These are phyloP conservation scores for Archaeoteleia sp. DNA, from an alignment of 2,888 invertebrate species.

Conservation along the genomic window DNA sequence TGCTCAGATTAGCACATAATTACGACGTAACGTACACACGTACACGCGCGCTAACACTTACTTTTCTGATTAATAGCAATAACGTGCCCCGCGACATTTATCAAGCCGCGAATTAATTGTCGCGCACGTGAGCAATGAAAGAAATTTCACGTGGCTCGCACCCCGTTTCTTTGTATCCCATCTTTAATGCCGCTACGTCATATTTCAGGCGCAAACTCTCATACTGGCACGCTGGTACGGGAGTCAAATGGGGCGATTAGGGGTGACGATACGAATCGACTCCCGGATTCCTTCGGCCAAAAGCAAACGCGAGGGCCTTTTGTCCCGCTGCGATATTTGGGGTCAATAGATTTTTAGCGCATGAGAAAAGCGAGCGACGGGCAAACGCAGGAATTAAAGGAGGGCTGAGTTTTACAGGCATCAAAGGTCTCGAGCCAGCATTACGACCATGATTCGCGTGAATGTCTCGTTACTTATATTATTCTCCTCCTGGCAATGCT, in stretches of 20 bases:
- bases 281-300: constrained; percentile 15
- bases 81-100: constrained; percentile 48
- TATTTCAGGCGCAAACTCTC: constrained; percentile 54
- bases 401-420: constrained; percentile 2
- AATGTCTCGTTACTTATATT: constrained; percentile 43
- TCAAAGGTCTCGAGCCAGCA: neutral
- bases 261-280: constrained; percentile 48
- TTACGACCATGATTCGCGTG: constrained; percentile 36
- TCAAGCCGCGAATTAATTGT: constrained; percentile 50
- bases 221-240: constrained; percentile 53
- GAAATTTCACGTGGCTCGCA: constrained; percentile 43
- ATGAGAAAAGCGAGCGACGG: constrained; percentile 35
- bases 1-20: constrained; percentile 46
- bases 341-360: constrained; percentile 33
- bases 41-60: constrained; percentile 13
- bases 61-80: constrained; percentile 39
- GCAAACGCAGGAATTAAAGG: constrained; percentile 11
- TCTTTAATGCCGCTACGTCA: constrained; percentile 39
- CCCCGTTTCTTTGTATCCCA: constrained; percentile 19
- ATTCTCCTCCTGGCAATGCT: constrained; percentile 16
- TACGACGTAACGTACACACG: constrained; percentile 38
- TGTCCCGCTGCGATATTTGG: constrained; percentile 17
- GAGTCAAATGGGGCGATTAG: constrained; percentile 45
- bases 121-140: constrained; percentile 52
- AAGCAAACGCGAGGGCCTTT: too few relatives aligned